phyloP scores from a whole-genome alignment of 2,797 vertebrate species.

The Enteromius mattozi region DNA sequence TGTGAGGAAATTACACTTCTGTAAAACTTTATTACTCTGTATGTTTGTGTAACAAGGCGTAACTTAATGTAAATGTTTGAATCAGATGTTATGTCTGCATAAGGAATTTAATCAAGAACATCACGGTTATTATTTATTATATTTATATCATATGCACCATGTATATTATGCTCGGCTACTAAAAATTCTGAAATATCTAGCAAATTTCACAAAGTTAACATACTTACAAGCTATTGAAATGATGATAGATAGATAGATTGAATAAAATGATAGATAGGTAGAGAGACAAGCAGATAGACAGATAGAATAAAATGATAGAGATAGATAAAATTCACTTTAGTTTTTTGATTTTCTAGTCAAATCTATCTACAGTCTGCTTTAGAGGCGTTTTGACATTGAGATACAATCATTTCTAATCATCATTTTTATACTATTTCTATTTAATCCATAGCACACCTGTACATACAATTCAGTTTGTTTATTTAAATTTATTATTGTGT shows the following conservation, averaged over 20 bases:
- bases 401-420: too few species aligned
- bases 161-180: not conserved
- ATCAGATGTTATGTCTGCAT: slow-evolving; percentile 2
- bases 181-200: not conserved
- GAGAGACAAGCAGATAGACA: too few species aligned
- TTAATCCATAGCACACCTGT: too few species aligned
- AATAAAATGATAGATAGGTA: not conserved
- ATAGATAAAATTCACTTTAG: too few species aligned
- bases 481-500: too few species aligned
- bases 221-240: not conserved
- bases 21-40: slow-evolving; percentile 47
- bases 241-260: not conserved
- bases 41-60: not conserved
- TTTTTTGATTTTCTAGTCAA: not conserved
- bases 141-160: not conserved
- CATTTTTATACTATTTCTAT: too few species aligned
- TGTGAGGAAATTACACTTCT: slow-evolving; percentile 33
- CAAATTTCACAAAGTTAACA: not conserved
- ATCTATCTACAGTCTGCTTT: not conserved
- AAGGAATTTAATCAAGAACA: slow-evolving; percentile 10
- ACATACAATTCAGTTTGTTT: too few species aligned
- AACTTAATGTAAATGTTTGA: not conserved
- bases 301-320: not conserved
- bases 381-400: not conserved
- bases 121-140: not conserved